Evolutionary conservation across 1,140 invertebrate species (phyloP).

Genomic region (Thaumetopoea pityocampa): DNA sequence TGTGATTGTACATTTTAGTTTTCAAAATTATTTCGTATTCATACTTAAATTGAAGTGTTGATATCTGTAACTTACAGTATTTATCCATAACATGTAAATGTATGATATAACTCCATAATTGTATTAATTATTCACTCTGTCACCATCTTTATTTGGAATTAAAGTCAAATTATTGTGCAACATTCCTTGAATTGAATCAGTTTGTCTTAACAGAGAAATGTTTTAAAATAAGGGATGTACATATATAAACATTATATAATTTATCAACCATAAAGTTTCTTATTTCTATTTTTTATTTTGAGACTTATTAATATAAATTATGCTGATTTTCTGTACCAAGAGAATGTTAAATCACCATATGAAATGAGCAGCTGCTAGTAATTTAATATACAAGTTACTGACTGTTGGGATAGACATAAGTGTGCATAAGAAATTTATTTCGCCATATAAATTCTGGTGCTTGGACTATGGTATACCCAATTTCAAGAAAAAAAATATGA

Average conservation of each 20-base stretch:
- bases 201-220: conserved; percentile 33
- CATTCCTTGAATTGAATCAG: conserved; percentile 58
- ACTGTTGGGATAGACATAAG: too few species aligned
- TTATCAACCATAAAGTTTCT: conserved; percentile 25
- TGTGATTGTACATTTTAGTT: conserved; percentile 47
- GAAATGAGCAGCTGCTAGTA: too few species aligned
- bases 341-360: too few species aligned
- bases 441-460: too few species aligned
- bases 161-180: conserved; percentile 37
- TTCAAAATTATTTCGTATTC: conserved; percentile 38
- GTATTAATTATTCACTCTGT: conserved; percentile 1
- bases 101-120: conserved; percentile 6
- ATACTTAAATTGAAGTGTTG: conserved; percentile 33
- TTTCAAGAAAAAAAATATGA: too few species aligned
- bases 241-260: conserved; percentile 56
- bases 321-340: too few species aligned
- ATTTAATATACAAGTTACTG: too few species aligned
- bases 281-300: conserved; percentile 15
- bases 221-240: conserved; percentile 61
- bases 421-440: too few species aligned
- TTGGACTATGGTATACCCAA: too few species aligned
- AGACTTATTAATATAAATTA: not conserved
- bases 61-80: conserved; percentile 31
- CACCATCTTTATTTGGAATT: conserved; percentile 2
- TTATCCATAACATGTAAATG: conserved; percentile 29